Percentiles rank a stretch among this genome's conserved stretches.
Evolutionary conservation across 2,113 vertebrate species (phyloP).

Genomic region (Syngnathus floridae): DNA sequence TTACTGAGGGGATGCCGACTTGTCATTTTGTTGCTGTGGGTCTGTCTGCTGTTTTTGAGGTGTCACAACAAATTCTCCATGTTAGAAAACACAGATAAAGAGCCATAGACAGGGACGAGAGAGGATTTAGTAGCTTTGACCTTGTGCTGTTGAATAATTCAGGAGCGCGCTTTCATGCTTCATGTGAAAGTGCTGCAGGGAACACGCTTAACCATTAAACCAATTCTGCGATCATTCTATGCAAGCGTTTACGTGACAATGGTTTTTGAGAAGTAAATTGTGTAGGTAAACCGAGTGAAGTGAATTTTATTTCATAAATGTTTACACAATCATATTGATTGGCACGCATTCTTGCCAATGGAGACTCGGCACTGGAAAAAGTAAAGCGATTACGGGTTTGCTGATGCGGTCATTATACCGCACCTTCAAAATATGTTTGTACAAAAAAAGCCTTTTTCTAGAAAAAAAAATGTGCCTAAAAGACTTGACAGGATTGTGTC

Average conservation of each 20-base stretch:
- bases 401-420: not conserved
- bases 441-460: too few species aligned
- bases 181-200: conserved; percentile 56
- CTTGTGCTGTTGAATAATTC: conserved; percentile 65
- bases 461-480: too few species aligned
- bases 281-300: not conserved
- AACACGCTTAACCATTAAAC: conserved; percentile 54
- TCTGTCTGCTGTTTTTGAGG: conserved; percentile 14
- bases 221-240: conserved; percentile 27
- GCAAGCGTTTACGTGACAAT: not conserved
- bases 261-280: not conserved
- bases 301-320: conserved; percentile 4
- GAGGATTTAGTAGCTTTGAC: conserved; percentile 48
- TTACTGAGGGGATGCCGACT: too few species aligned
- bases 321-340: conserved; percentile 18
- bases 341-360: conserved; percentile 12
- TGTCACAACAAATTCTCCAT: conserved; percentile 48
- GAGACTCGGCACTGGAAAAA: conserved; percentile 36
- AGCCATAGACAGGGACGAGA: conserved; percentile 10
- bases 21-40: not conserved
- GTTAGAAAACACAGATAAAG: conserved; percentile 9
- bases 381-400: not conserved
- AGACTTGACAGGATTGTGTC: too few species aligned
- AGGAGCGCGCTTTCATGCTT: conserved; percentile 44
- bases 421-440: not conserved